Evolutionary conservation across 37 sponge, comb jelly and placozoan species (phyloP).

Genomic region (Spongilla lacustris): DNA sequence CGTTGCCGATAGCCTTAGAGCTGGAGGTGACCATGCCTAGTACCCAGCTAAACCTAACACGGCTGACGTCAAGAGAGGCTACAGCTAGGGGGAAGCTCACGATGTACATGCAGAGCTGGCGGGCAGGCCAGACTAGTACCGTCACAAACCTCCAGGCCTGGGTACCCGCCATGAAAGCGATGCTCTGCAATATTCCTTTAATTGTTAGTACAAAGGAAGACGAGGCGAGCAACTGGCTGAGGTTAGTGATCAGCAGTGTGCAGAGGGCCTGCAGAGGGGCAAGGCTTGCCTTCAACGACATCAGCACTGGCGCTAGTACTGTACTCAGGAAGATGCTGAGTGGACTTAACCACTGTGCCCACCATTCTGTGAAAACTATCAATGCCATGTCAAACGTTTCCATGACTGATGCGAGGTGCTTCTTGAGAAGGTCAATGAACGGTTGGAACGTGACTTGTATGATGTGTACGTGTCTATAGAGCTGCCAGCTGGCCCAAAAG

Average conservation of each 20-base stretch:
- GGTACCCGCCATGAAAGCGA: not conserved
- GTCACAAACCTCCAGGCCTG: not conserved
- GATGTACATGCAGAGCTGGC: conserved; percentile 20
- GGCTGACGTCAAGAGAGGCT: conserved; percentile 48
- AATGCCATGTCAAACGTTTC: conserved; percentile 38
- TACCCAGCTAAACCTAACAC: conserved; percentile 34
- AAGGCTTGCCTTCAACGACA: not conserved
- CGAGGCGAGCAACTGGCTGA: conserved; percentile 12
- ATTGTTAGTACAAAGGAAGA: not conserved
- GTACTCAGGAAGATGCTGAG: conserved; percentile 47
- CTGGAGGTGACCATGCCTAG: conserved; percentile 36
- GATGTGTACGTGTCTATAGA: conserved; percentile 80
- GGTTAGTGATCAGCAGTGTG: not conserved
- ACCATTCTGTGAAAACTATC: conserved; percentile 52
- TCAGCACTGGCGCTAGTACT: conserved; percentile 24
- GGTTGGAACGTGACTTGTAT: conserved; percentile 71
- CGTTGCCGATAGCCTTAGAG: conserved; percentile 41
- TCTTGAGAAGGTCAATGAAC: conserved; percentile 37
- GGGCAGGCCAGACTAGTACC: conserved; percentile 19
- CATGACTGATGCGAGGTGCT: conserved; percentile 50
- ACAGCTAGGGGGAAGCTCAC: conserved; percentile 57
- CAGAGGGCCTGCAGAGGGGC: not conserved
- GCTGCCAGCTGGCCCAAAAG: conserved; percentile 90
- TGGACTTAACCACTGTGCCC: conserved; percentile 64
- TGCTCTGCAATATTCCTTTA: conserved; percentile 1